Percentiles rank a stretch among this genome's conserved stretches.
These are phyloP conservation scores for Bombylius major DNA, from an alignment of 2,888 invertebrate species.

Conservation along the genomic window DNA sequence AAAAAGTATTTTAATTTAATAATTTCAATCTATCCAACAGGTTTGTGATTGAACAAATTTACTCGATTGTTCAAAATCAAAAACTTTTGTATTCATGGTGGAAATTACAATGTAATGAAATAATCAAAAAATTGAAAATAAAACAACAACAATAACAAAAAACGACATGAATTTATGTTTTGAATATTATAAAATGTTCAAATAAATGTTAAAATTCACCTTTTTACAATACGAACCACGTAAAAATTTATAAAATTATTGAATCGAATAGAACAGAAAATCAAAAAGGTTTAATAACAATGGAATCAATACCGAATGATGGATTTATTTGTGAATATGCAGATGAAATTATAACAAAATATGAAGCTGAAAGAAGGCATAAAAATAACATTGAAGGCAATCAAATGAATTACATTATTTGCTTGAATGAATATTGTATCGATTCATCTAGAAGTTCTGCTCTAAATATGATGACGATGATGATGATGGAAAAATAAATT, in stretches of 20 bases:
- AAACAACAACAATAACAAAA: slow-evolving; percentile 21
- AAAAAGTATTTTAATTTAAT: slow-evolving; percentile 12
- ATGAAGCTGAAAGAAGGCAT: slow-evolving; percentile 51
- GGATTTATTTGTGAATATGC: slow-evolving; percentile 85
- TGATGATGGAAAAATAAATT: too few relatives aligned
- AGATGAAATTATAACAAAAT: slow-evolving; percentile 63
- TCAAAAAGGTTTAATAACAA: slow-evolving; percentile 58
- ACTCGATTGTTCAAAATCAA: slow-evolving; percentile 4
- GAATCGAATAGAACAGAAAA: slow-evolving; percentile 32
- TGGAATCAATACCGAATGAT: slow-evolving; percentile 42
- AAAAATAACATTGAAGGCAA: slow-evolving; percentile 34
- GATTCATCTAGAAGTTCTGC: too few relatives aligned
- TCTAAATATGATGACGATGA: too few relatives aligned
- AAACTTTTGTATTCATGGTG: slow-evolving; percentile 30
- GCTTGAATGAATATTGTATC: slow-evolving; percentile 48
- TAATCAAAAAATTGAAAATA: slow-evolving; percentile 20
- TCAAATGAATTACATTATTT: slow-evolving; percentile 70
- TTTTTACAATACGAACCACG: slow-evolving; percentile 60
- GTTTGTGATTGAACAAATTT: slow-evolving; percentile 19
- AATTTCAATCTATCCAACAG: slow-evolving; percentile 23
- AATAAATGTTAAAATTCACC: slow-evolving; percentile 50
- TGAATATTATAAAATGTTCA: slow-evolving; percentile 45
- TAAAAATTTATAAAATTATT: slow-evolving; percentile 44
- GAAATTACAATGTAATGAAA: slow-evolving; percentile 26
- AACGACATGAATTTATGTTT: slow-evolving; percentile 50